Conservation (phyloP, 2,797 vertebrate species). For the Denticeps clupeoides region DNA sequence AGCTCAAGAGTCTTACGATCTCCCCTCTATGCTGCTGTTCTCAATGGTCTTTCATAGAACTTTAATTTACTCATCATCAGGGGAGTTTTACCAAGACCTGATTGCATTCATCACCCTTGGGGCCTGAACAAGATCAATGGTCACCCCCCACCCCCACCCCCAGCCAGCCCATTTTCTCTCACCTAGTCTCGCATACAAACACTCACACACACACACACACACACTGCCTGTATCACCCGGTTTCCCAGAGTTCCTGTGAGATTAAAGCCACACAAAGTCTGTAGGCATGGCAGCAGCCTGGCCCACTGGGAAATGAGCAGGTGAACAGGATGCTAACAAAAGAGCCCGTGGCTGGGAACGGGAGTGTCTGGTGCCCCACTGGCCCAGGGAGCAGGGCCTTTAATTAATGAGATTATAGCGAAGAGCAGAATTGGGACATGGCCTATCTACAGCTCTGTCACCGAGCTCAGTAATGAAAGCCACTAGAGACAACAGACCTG, state of each 20-base stretch:
- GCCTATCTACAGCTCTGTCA: slow-evolving; percentile 57
- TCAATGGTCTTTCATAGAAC: slow-evolving; percentile 5
- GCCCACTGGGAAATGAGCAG: slow-evolving; percentile 62
- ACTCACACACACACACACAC: slow-evolving; percentile 32
- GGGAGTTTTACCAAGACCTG: slow-evolving; percentile 54
- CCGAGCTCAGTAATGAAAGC: slow-evolving; percentile 71
- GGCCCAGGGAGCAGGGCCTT: slow-evolving; percentile 49
- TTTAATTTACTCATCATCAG: slow-evolving; percentile 59
- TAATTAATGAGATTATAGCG: slow-evolving; percentile 79
- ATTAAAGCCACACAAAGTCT: slow-evolving; percentile 63
- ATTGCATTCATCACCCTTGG: slow-evolving; percentile 64
- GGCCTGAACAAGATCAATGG: slow-evolving; percentile 50
- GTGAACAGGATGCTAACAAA: slow-evolving; percentile 64
- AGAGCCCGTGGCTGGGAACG: slow-evolving; percentile 27
- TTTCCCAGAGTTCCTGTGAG: slow-evolving; percentile 55
- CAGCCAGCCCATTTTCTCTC: slow-evolving; percentile 21
- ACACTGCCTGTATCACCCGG: slow-evolving; percentile 27
- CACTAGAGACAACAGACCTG: slow-evolving; percentile 33
- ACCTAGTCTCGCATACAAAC: slow-evolving; percentile 17
- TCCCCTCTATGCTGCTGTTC: slow-evolving; percentile 13
- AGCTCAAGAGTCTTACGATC: too few species aligned
- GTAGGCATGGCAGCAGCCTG: slow-evolving; percentile 62
- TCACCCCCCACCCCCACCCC: slow-evolving; percentile 19
- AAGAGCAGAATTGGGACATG: too few species aligned
- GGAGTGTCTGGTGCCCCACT: background rate